A percentile compares a stretch with the other conserved stretches of the same genome.
Conservation (phyloP, 2,797 vertebrate genomes). For the Dallia pectoralis region DNA sequence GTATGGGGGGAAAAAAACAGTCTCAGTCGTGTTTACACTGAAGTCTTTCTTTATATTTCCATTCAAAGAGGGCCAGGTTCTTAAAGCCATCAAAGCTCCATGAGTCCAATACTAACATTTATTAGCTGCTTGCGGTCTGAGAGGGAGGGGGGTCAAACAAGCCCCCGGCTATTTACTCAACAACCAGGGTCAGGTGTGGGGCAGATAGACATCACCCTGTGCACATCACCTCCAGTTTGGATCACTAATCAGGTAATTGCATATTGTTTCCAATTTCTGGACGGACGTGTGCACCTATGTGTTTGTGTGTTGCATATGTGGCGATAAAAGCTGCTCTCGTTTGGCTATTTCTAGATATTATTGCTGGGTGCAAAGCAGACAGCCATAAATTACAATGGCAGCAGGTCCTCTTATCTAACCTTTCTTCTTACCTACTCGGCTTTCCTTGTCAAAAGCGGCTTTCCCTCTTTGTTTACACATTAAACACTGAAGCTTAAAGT, state of each 20-base stretch:
- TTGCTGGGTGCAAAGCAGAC: background rate
- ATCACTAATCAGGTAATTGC: constrained; percentile 13
- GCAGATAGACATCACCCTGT: constrained; percentile 11
- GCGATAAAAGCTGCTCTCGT: background rate
- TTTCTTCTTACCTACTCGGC: background rate
- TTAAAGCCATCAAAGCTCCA: constrained; percentile 45
- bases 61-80: constrained; percentile 57
- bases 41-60: constrained; percentile 45
- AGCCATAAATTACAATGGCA: background rate
- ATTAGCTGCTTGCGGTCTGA: constrained; percentile 36
- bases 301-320: background rate
- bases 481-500: background rate
- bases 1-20: constrained; percentile 3
- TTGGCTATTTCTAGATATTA: constrained; percentile 3
- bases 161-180: background rate
- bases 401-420: background rate
- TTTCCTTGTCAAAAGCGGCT: background rate
- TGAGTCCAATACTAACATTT: constrained; percentile 63
- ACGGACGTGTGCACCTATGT: constrained; percentile 5
- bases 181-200: constrained; percentile 1
- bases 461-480: background rate
- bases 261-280: background rate
- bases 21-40: constrained; percentile 52
- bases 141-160: constrained; percentile 13
- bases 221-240: background rate